These are phyloP conservation scores for Thalassoma bifasciatum DNA, from an alignment of 2,113 vertebrate genomes.

Conservation along the genomic window DNA sequence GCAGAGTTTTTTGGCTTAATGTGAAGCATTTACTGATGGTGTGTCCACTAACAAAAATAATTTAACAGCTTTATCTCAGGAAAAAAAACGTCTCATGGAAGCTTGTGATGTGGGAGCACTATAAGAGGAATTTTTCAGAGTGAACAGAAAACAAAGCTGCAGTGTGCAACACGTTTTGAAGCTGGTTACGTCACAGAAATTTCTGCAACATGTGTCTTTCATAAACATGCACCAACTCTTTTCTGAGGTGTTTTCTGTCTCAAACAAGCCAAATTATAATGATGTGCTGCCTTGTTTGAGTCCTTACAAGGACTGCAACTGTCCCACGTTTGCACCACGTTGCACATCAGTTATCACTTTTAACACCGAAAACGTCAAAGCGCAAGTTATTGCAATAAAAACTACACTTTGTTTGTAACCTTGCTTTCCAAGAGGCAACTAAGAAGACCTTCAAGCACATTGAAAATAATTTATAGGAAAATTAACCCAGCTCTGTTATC, in stretches of 20 bases:
- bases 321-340: background rate
- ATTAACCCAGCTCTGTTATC: background rate
- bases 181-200: too few relatives aligned
- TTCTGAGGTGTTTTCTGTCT: background rate
- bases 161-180: too few relatives aligned
- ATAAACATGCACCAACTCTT: background rate
- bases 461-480: background rate
- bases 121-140: too few relatives aligned
- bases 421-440: background rate
- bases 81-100: background rate
- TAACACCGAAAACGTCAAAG: background rate
- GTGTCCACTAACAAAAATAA: background rate
- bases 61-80: background rate
- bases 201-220: conserved; percentile 11
- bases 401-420: background rate
- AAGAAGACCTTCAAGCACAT: background rate
- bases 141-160: too few relatives aligned
- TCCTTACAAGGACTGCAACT: background rate
- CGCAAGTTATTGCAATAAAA: background rate
- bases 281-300: background rate
- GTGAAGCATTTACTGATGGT: background rate
- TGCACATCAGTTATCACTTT: background rate
- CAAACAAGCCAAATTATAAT: background rate
- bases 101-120: background rate
- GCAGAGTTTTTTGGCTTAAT: background rate